Base-by-base conservation (phyloP, 2,113 vertebrate species). In the Dicerorhinus sumatrensis region DNA sequence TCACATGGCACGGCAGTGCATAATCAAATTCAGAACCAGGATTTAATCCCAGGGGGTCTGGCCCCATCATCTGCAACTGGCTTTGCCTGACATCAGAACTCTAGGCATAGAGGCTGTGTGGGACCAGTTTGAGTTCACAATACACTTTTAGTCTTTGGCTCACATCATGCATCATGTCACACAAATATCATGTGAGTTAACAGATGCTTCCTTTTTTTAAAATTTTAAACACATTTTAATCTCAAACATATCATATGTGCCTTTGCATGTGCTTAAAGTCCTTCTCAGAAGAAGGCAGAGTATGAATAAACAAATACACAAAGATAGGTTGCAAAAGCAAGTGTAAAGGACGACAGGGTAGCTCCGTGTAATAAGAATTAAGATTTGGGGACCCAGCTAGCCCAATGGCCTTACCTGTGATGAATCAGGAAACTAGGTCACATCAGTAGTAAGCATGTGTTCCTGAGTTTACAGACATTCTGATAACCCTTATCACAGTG, bases 391-490 rank as follows among this genome's bases (percentile, higher is more conserved):
- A 1, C 10, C 27, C 20, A 73, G 56, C 29, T 75, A 63, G 39
- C 33, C 46, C 69, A 60, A 6, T 88, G 82, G 23, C 39, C 31
- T 89, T 91, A 75, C 16, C 12, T 46, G 14, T 48, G 67, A 42
- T 70, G 20, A 73, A 18, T 62, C 31, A 81, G 46, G 36, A 93
- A 96, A 96, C 10, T 25, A 93, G 79, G 80, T 82, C 87, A 92
- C 51, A 89, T 75, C 31, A 76, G 69, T 51, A 86, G 89, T 70
- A 60, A 16, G 36, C 75, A 31, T 3, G 3, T 89, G 29, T 80
- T 91, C 23, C 42, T 72, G 62, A 46, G 77, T 58, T 88, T 77
- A 39, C 14, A 39, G 73, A 73, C 36, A 58, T 90, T 93, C 67
- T 77, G 89, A n/a, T 81, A 85, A 46, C n/a, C 8, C 58, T 87